Evolutionary conservation across 2,888 invertebrate genomes (phyloP).

Genomic region (Sthenelais limicola): DNA sequence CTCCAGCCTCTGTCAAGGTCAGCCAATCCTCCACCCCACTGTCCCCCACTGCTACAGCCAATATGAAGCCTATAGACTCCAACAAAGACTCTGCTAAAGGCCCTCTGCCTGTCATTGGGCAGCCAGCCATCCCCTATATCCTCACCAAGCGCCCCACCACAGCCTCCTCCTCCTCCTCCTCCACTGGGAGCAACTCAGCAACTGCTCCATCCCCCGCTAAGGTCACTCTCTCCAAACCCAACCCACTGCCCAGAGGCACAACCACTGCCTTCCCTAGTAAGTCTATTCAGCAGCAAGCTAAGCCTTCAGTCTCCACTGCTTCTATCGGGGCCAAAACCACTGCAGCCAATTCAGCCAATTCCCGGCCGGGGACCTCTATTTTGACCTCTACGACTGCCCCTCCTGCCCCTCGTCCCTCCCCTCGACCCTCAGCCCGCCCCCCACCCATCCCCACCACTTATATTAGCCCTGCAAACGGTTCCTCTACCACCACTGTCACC

Average conservation of each 20-base stretch:
- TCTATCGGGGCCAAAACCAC: conserved; percentile 3
- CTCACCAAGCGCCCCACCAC: not conserved
- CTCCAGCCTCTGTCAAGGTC: not conserved
- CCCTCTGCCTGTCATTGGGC: conserved; percentile 15
- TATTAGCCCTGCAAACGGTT: not conserved
- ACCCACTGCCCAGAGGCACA: no score
- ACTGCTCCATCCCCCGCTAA: not conserved
- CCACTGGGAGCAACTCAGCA: not conserved
- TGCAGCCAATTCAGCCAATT: no score
- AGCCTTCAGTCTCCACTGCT: not conserved
- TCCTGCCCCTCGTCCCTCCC: not conserved
- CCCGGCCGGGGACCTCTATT: no score
- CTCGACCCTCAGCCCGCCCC: not conserved
- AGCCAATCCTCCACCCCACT: not conserved
- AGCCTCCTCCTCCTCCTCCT: not conserved
- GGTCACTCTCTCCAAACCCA: no score
- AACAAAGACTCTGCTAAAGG: not conserved
- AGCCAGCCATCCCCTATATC: conserved; percentile 24
- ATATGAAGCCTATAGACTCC: not conserved
- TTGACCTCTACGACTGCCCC: not conserved
- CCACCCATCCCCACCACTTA: not conserved
- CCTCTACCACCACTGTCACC: not conserved
- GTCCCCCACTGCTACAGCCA: not conserved
- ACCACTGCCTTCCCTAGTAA: no score
- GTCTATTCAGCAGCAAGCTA: no score